Percentiles rank a stretch among this genome's conserved stretches.
phyloP scores from a whole-genome alignment of 2,888 invertebrate species.

The Nomada ruficornis region DNA sequence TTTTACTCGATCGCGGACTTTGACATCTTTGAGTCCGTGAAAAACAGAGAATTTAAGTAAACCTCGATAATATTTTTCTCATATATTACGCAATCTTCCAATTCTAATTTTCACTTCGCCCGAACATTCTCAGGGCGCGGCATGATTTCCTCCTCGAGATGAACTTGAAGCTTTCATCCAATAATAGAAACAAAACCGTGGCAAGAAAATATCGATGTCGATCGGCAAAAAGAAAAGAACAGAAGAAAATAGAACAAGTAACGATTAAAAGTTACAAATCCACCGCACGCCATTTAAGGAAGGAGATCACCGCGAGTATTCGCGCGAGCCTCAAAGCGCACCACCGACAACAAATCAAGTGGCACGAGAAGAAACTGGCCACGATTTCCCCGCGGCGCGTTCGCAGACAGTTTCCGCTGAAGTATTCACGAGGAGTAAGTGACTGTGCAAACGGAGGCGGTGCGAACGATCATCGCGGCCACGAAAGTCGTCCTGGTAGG shows the following conservation, averaged over 20 bases:
- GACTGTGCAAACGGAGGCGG: constrained; percentile 37
- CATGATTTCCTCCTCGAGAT: too few relatives aligned
- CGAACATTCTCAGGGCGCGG: too few relatives aligned
- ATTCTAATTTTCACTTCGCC: too few relatives aligned
- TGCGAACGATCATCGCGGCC: constrained; percentile 17
- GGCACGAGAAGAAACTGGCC: constrained; percentile 11
- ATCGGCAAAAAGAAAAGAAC: too few relatives aligned
- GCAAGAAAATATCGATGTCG: too few relatives aligned
- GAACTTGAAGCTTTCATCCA: too few relatives aligned
- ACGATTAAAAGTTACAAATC: not conserved
- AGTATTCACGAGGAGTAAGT: constrained; percentile 52
- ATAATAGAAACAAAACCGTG: too few relatives aligned
- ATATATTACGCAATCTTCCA: too few relatives aligned
- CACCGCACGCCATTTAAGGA: not conserved
- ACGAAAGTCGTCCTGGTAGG: constrained; percentile 39
- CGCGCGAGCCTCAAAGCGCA: constrained; percentile 15
- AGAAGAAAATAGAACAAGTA: not conserved
- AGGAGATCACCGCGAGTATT: not conserved
- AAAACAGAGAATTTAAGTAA: too few relatives aligned
- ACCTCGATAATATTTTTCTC: too few relatives aligned
- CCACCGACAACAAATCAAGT: constrained; percentile 26
- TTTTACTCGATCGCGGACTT: too few relatives aligned
- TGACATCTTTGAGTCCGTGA: too few relatives aligned
- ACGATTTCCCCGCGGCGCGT: constrained; percentile 33
- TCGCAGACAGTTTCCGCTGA: constrained; percentile 43